A percentile compares a stretch with the other conserved stretches of the same genome.
Conservation (phyloP, 2,888 invertebrate species). For the Xylocampa areola region DNA sequence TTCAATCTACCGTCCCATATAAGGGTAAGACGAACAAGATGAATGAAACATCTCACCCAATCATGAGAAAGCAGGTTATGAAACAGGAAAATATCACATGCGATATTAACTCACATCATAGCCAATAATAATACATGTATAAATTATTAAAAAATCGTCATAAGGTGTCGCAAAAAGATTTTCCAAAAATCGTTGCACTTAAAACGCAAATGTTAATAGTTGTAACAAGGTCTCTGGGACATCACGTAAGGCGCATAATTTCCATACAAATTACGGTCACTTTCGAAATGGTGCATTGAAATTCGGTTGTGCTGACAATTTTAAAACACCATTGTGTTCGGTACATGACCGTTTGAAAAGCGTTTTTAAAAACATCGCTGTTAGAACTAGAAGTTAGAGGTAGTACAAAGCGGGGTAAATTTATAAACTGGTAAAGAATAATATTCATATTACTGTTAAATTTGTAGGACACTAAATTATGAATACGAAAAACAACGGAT, state of each 20-base stretch:
- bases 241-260: slow-evolving; percentile 79
- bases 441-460: not conserved
- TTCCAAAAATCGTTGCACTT: slow-evolving; percentile 54
- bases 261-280: slow-evolving; percentile 86
- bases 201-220: slow-evolving; percentile 71
- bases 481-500: not conserved
- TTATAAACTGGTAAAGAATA: not conserved
- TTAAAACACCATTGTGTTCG: slow-evolving; percentile 79
- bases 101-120: slow-evolving; percentile 19
- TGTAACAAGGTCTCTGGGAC: slow-evolving; percentile 81
- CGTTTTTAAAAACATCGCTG: slow-evolving; percentile 14
- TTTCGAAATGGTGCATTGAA: slow-evolving; percentile 84
- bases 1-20: slow-evolving; percentile 30
- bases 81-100: slow-evolving; percentile 32
- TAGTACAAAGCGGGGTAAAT: not conserved
- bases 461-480: not conserved
- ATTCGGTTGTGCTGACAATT: slow-evolving; percentile 74
- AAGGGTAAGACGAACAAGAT: slow-evolving; percentile 31
- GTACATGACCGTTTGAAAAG: slow-evolving; percentile 50
- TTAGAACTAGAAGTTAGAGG: slow-evolving; percentile 14
- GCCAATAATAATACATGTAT: slow-evolving; percentile 14
- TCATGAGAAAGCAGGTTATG: slow-evolving; percentile 39
- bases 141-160: slow-evolving; percentile 17
- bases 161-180: slow-evolving; percentile 27
- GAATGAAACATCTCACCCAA: slow-evolving; percentile 27